Evolutionary conservation across 2,888 invertebrate genomes (phyloP).

Genomic region (Geotrupes spiniger): DNA sequence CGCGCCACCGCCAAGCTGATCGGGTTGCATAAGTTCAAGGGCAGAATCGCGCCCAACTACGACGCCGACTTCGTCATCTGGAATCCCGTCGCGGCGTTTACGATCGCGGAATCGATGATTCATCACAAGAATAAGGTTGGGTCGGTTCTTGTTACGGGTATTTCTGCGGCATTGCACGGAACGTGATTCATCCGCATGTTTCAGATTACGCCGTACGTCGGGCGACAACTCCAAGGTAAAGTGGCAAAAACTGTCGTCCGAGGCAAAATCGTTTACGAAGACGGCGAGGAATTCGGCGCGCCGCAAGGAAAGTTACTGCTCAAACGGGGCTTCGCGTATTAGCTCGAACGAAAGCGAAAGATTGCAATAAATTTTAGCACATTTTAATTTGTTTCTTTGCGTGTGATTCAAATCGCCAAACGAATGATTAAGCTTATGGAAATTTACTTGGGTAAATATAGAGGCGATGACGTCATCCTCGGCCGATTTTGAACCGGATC

Average conservation of each 20-base stretch:
- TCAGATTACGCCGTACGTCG: conserved; percentile 66
- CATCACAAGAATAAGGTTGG: conserved; percentile 68
- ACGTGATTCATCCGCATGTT: conserved; percentile 33
- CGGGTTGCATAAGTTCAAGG: conserved; percentile 61
- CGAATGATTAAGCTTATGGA: no score
- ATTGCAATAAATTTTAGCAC: no score
- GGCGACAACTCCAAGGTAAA: conserved; percentile 58
- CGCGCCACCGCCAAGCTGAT: conserved; percentile 61
- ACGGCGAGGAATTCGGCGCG: conserved; percentile 46
- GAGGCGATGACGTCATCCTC: no score
- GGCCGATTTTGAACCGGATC: background rate
- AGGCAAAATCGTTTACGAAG: conserved; percentile 59
- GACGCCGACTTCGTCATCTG: conserved; percentile 74
- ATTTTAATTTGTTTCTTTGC: no score
- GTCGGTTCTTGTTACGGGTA: conserved; percentile 10
- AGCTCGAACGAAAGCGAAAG: no score
- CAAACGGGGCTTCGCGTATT: no score
- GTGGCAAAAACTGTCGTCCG: conserved; percentile 65
- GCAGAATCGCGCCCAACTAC: conserved; percentile 58
- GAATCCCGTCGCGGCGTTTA: conserved; percentile 62
- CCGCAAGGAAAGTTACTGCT: conserved; percentile 54
- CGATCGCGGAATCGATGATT: conserved; percentile 57
- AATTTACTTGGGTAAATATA: no score
- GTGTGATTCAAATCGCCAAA: no score
- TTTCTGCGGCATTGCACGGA: no score